A percentile compares a stretch with the other conserved stretches of the same genome.
Conservation (phyloP, 2,797 vertebrate genomes). For the Lycodopsis pacificus region DNA sequence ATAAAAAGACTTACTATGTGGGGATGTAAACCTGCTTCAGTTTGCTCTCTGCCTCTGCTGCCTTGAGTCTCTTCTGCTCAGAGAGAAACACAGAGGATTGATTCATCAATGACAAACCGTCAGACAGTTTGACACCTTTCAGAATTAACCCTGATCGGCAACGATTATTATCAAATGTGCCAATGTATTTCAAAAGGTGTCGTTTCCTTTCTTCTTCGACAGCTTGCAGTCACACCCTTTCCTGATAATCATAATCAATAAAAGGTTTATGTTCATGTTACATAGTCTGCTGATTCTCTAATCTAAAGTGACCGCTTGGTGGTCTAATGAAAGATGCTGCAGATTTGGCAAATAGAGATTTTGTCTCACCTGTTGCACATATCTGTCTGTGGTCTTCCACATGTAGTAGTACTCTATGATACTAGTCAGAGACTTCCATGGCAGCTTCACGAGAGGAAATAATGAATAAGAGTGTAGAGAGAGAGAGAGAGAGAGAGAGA, state of each 20-base stretch:
- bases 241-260: not conserved
- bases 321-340: not conserved
- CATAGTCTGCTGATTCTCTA: not conserved
- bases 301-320: not conserved
- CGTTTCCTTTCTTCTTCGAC: not conserved
- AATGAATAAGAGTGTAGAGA: conserved; percentile 27
- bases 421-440: conserved; percentile 98
- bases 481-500: conserved; percentile 48
- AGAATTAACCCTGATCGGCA: not conserved
- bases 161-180: not conserved
- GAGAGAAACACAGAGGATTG: conserved; percentile 28
- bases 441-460: conserved; percentile 84
- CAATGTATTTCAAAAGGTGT: not conserved
- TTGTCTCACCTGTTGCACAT: conserved; percentile 93
- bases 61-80: conserved; percentile 95
- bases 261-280: not conserved
- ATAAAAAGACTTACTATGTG: conserved; percentile 93
- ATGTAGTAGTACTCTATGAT: conserved; percentile 99
- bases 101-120: conserved; percentile 24
- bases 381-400: conserved; percentile 99
- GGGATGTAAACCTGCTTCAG: conserved; percentile 99
- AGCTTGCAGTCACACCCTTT: not conserved
- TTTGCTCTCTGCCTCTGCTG: conserved; percentile 98
- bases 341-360: not conserved
- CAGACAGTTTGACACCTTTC: conserved; percentile 2